Evolutionary conservation across 2,113 vertebrate genomes (phyloP), one percentile per base, ranked within the genome.

Genomic region (Alethe diademata): DNA sequence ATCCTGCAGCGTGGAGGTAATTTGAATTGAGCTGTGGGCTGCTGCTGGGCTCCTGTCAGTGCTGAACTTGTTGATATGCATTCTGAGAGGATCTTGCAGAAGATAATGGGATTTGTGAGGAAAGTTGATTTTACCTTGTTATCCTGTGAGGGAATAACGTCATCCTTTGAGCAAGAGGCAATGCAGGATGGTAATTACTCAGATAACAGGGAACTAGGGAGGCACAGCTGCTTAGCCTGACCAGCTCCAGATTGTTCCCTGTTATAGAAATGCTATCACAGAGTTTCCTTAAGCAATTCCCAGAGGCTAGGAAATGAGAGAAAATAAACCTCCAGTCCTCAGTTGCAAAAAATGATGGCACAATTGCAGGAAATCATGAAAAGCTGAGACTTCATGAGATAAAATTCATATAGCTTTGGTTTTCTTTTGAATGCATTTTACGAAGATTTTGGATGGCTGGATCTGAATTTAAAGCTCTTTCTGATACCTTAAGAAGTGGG

Each of bases 41-140:
- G 64, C 86, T 87, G 35, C 19, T 78, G 76, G 61, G 22, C 38
- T 95, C 65, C 72, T 45, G 23, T 81, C 65, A 88, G 78, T 47
- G 78, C 85, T 61, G 85, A 90, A 83, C 84, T 85, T 93, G 86
- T 90, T 96, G 92, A 96, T 97, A 92, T 96, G 90, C 91, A 96
- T 97, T 96, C 88, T 0, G 8, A 88, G 81, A 67, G 81, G 87
- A 88, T 96, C 79, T 94, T 85, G 19, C 57, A 71, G 67, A 51
- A 95, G 87, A 94, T 96, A 92, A 96, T 95, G 88, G 93, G 86
- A 93, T 96, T 94, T 96, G 93, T 88, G 95, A 91, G 88, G 86
- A 95, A 97, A 95, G 94, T 79, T 96, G 92, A 94, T 94, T 96
- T 94, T 93, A 76, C 79, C 76, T 95, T 93, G 94, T 95, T 96